A percentile compares a stretch with the other conserved stretches of the same genome.
Conservation (phyloP, 2,888 invertebrate species). For the Nomada ruficornis region DNA sequence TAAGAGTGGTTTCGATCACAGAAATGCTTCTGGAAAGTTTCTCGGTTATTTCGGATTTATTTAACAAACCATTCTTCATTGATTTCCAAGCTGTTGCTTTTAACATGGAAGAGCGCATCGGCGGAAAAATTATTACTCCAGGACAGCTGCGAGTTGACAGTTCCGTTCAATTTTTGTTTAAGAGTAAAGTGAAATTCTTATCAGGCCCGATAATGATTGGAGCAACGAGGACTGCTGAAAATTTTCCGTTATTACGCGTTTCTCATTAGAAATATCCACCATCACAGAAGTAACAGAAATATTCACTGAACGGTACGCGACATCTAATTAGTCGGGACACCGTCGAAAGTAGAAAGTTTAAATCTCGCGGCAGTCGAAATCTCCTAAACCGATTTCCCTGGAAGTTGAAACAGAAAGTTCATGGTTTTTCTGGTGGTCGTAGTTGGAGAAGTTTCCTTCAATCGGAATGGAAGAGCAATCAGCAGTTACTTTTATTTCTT, state of each 20-base stretch:
- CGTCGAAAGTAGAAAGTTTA: slow-evolving; percentile 36
- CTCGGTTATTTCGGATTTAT: no score
- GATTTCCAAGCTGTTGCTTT: no score
- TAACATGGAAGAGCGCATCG: no score
- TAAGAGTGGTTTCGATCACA: no score
- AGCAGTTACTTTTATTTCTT: not conserved
- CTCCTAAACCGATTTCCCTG: slow-evolving; percentile 53
- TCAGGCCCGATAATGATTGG: not conserved
- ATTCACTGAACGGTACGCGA: not conserved
- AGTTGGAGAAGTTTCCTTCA: slow-evolving; percentile 15
- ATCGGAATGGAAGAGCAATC: slow-evolving; percentile 27
- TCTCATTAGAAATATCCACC: slow-evolving; percentile 26
- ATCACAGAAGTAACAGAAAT: slow-evolving; percentile 32
- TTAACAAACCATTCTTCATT: no score
- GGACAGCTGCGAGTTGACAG: no score
- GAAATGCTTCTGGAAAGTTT: no score
- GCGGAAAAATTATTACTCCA: no score
- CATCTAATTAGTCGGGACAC: slow-evolving; percentile 43
- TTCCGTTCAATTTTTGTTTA: no score
- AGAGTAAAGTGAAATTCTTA: slow-evolving; percentile 1
- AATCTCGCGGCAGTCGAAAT: slow-evolving; percentile 44
- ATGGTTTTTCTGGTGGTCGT: not conserved
- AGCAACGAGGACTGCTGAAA: not conserved
- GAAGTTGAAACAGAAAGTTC: slow-evolving; percentile 21
- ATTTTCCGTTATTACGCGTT: slow-evolving; percentile 21